Percentiles rank a stretch among this genome's conserved stretches.
Conservation (phyloP, 2,888 invertebrate species). For the Heteromurus nitidus region DNA sequence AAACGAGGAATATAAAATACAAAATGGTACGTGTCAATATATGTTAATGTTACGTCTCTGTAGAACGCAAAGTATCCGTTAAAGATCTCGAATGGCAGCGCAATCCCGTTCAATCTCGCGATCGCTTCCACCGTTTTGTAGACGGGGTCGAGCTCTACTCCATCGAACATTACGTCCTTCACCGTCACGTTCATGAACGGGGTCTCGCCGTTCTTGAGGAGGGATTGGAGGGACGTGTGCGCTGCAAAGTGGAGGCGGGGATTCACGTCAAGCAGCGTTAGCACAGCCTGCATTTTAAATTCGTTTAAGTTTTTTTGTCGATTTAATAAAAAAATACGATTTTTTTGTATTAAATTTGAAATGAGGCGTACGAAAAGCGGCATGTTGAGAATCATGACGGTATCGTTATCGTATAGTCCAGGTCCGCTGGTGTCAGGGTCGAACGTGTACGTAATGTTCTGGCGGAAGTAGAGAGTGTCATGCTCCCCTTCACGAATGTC, state of each 20-base stretch:
- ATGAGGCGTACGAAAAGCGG: constrained; percentile 64
- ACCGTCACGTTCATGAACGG: constrained; percentile 35
- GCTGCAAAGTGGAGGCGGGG: neutral
- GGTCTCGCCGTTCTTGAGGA: constrained; percentile 22
- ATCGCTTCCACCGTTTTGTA: constrained; percentile 22
- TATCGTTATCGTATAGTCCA: constrained; percentile 49
- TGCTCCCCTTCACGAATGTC: constrained; percentile 39
- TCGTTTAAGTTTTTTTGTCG: too few species aligned
- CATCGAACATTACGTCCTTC: constrained; percentile 55
- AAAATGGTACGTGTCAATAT: neutral
- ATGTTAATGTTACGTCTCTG: constrained; percentile 37
- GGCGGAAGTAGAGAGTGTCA: constrained; percentile 64
- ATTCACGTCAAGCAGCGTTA: constrained; percentile 32
- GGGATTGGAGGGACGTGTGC: neutral
- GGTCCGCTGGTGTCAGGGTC: constrained; percentile 36
- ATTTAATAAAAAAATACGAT: neutral
- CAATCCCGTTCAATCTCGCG: constrained; percentile 19
- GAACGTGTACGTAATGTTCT: constrained; percentile 63
- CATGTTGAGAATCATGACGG: constrained; percentile 62
- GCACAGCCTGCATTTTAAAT: constrained; percentile 61
- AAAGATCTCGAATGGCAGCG: constrained; percentile 63
- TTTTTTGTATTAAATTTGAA: neutral
- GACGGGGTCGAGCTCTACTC: constrained; percentile 28
- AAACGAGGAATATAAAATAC: neutral
- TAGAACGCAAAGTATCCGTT: constrained; percentile 63